Evolutionary conservation across 2,888 invertebrate genomes (phyloP).

Genomic region (Crossocerus cetratus): DNA sequence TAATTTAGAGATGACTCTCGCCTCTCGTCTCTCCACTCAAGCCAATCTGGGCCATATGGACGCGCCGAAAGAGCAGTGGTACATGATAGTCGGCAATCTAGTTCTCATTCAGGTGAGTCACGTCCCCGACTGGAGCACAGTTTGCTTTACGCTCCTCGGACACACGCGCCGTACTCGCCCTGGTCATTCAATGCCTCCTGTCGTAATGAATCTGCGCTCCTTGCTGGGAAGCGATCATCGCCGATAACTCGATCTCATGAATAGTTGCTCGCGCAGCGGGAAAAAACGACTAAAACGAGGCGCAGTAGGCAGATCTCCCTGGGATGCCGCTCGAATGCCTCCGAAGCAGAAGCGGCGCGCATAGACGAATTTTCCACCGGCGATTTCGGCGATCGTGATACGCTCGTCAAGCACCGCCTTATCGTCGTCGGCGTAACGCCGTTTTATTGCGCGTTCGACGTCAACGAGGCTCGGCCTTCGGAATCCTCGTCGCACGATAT

Average conservation of each 20-base stretch:
- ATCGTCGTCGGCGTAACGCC: conserved; percentile 59
- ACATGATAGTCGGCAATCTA: conserved; percentile 85
- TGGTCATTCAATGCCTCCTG: no score
- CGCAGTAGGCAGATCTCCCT: not conserved
- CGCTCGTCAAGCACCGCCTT: conserved; percentile 35
- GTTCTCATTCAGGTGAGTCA: conserved; percentile 84
- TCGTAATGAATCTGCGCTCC: no score
- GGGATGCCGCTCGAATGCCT: not conserved
- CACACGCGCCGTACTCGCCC: no score
- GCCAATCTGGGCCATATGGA: conserved; percentile 90
- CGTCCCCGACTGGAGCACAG: not conserved
- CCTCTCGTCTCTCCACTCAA: conserved; percentile 96
- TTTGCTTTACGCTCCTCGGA: not conserved
- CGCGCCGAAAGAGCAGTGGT: conserved; percentile 81
- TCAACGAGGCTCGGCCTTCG: conserved; percentile 48
- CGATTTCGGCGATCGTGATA: conserved; percentile 18
- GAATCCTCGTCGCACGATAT: not conserved
- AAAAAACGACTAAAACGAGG: not conserved
- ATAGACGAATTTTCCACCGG: not conserved
- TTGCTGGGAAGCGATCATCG: no score
- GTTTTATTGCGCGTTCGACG: conserved; percentile 50
- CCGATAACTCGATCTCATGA: no score
- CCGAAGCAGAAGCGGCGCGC: no score
- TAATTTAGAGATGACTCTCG: conserved; percentile 97
- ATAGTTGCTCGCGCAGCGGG: no score